phyloP scores from a whole-genome alignment of 2,888 invertebrate genomes.

The Lamellibrachia columna region DNA sequence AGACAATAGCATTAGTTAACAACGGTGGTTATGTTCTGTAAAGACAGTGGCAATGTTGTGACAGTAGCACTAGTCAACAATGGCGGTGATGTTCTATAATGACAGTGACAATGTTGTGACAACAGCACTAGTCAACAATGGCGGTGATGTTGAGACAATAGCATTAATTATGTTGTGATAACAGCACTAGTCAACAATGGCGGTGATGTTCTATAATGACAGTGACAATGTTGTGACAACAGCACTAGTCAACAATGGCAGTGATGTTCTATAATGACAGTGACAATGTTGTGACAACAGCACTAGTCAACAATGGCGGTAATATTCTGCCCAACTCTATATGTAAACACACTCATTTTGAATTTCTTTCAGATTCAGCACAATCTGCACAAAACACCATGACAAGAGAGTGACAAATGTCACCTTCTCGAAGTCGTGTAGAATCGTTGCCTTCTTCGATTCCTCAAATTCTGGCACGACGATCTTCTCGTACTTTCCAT shows the following conservation, averaged over 20 bases:
- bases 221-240: constrained; percentile 81
- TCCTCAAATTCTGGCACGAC: constrained; percentile 79
- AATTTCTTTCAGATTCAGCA: too few species aligned
- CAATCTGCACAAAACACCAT: neutral
- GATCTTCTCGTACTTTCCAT: constrained; percentile 83
- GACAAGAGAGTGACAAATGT: constrained; percentile 27
- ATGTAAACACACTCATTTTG: too few species aligned
- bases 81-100: too few species aligned
- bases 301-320: too few species aligned
- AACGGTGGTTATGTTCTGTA: constrained; percentile 78
- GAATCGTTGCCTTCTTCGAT: constrained; percentile 83
- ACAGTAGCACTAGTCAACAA: too few species aligned
- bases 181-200: constrained; percentile 75
- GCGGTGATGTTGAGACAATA: too few species aligned
- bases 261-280: constrained; percentile 71
- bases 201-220: constrained; percentile 72
- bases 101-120: too few species aligned
- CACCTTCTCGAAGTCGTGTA: constrained; percentile 88
- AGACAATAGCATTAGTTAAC: constrained; percentile 70
- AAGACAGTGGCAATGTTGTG: too few species aligned
- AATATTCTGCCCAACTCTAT: too few species aligned
- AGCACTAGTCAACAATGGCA: constrained; percentile 82
- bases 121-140: too few species aligned
- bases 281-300: too few species aligned
- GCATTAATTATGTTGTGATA: too few species aligned